Evolutionary conservation across 1,140 invertebrate species (phyloP), one percentile per base, ranked within the genome.

Genomic region (Drepana arcuata): DNA sequence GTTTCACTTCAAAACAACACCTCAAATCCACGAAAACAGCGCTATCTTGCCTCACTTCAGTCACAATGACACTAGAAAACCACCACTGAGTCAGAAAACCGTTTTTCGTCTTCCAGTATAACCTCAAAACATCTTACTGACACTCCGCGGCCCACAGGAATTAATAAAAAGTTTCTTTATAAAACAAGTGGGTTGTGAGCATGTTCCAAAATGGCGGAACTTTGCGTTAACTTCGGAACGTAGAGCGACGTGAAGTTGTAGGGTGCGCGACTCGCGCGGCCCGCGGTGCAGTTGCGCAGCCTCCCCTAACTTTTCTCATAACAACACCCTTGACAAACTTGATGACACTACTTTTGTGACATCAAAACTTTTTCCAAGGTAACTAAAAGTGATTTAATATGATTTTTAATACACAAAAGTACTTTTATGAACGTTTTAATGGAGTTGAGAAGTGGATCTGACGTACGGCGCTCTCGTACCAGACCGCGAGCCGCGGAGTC

Each of bases 161-260:
- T 84, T 84, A 84, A 83, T 84, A 84, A 84, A 84, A 84, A 84
- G 83, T 84, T 84, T 84, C 83, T 84, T 84, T 84, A 83, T 80
- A 82, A 84, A 84, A 84, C 83, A 84, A 84, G 83, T 84, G 78
- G 83, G 79, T 83, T 81, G 83, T 80, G 83, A 84, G 83, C 83
- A 84, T 84, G 81, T 84, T 79, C 81, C 80, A 84, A 84, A 84
- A 84, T 84, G 83, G 83, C 79, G 83, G 83, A 84, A 84, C 79
- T 84, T 84, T 70, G 79, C 66, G 79, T 80, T 81, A 84, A 84
- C 78, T 84, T 84, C 80, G 81, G 71, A 78, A 82, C 83, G 75
- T 71, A 75, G 71, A 82, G 67, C 78, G 72, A 64, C 61, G 72
- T 79, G 75, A 83, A 83, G 77, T 83, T 82, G 70, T 66, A 60